Conservation (phyloP, 1,140 invertebrate genomes). For the Proctacanthus coquilletti region DNA sequence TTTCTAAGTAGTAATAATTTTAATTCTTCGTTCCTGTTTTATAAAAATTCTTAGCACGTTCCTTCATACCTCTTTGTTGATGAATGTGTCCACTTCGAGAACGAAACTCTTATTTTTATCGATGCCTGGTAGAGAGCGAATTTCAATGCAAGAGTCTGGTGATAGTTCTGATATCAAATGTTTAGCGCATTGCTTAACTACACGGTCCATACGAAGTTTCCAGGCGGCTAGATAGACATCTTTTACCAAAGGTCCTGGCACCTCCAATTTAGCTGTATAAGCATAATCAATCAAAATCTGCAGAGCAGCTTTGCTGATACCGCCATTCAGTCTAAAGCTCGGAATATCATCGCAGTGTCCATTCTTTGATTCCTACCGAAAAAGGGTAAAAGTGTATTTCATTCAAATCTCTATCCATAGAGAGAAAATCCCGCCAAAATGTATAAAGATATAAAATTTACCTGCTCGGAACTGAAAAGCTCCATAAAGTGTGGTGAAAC, state of each 20-base stretch:
- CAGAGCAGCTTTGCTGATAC: conserved; percentile 33
- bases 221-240: conserved; percentile 58
- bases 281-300: conserved; percentile 63
- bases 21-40: not conserved
- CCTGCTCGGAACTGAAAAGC: conserved; percentile 47
- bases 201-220: conserved; percentile 54
- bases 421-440: conserved; percentile 1
- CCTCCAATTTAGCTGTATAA: conserved; percentile 45
- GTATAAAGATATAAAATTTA: conserved; percentile 2
- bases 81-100: conserved; percentile 50
- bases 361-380: conserved; percentile 1
- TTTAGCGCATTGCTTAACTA: conserved; percentile 50
- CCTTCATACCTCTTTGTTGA: conserved; percentile 53
- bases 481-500: conserved; percentile 64
- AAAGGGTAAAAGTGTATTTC: conserved; percentile 1
- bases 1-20: too few relatives aligned
- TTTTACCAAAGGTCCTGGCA: conserved; percentile 34
- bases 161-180: conserved; percentile 51
- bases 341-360: conserved; percentile 6
- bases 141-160: conserved; percentile 52
- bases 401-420: not conserved
- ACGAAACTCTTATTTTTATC: conserved; percentile 42
- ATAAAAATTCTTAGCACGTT: too few relatives aligned
- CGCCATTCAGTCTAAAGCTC: conserved; percentile 7
- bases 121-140: conserved; percentile 50